Evolutionary conservation across 2,113 vertebrate species (phyloP).

Genomic region (Pomatorhinus ruficollis): DNA sequence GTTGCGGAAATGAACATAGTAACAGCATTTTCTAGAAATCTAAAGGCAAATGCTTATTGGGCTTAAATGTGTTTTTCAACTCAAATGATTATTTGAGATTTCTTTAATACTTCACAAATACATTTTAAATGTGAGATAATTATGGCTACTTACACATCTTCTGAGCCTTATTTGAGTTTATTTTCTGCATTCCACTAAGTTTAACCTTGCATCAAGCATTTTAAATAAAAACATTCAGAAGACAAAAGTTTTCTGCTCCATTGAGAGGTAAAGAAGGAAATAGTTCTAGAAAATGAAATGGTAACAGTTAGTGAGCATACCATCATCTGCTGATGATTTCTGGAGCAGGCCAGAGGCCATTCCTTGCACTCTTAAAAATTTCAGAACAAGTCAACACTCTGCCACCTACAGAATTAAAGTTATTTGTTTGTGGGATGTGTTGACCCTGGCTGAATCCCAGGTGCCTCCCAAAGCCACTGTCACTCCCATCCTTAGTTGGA

Average conservation of each 20-base stretch:
- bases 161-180: neutral
- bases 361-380: neutral
- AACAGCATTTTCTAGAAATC: neutral
- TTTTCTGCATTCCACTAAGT: neutral
- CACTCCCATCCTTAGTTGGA: neutral
- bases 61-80: neutral
- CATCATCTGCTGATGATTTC: neutral
- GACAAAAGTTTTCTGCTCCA: neutral
- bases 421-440: neutral
- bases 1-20: neutral
- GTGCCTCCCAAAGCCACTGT: neutral
- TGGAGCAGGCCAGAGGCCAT: neutral
- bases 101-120: neutral
- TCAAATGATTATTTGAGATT: neutral
- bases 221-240: neutral
- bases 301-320: neutral
- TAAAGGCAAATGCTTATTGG: neutral
- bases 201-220: neutral
- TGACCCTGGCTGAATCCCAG: neutral
- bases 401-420: neutral
- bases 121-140: neutral
- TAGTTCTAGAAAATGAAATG: neutral
- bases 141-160: neutral
- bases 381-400: neutral
- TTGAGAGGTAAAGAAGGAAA: neutral